A percentile compares a stretch with the other conserved stretches of the same genome.
phyloP scores from a whole-genome alignment of 1,140 invertebrate species.

The Drosophila saltans region DNA sequence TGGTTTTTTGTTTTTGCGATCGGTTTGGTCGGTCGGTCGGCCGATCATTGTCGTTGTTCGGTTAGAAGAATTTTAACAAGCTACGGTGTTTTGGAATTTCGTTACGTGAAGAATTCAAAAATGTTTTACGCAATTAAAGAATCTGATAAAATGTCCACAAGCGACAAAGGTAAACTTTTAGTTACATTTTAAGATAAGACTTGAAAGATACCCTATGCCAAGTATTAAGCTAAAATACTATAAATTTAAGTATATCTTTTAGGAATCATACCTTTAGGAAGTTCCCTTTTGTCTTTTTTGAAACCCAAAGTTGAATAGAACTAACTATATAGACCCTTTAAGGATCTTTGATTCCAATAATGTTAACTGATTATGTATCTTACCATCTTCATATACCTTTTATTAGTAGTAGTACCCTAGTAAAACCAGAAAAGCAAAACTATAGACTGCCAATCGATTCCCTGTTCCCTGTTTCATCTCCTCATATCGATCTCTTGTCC shows the following conservation, averaged over 20 bases:
- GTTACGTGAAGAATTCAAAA: conserved; percentile 81
- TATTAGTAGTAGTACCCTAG: background rate
- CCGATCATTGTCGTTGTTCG: conserved; percentile 50
- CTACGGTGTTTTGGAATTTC: conserved; percentile 80
- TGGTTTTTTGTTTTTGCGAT: background rate
- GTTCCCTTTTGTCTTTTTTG: no score
- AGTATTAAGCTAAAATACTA: background rate
- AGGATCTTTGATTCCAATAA: no score
- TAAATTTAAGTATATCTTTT: no score
- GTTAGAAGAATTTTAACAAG: conserved; percentile 82
- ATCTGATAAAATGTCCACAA: conserved; percentile 81
- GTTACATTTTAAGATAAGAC: background rate
- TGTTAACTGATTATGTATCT: no score
- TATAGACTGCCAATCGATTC: background rate
- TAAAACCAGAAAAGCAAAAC: background rate
- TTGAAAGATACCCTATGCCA: background rate
- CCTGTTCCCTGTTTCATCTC: conserved; percentile 21
- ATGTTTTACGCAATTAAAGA: conserved; percentile 82
- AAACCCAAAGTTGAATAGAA: no score
- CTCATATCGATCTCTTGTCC: conserved; percentile 73
- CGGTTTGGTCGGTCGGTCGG: background rate
- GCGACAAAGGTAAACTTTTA: conserved; percentile 32
- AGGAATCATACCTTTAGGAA: no score
- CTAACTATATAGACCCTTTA: no score
- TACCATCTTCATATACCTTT: no score